Base-by-base conservation (phyloP, 2,888 invertebrate species). In the Pseudeuparius sepicola region DNA sequence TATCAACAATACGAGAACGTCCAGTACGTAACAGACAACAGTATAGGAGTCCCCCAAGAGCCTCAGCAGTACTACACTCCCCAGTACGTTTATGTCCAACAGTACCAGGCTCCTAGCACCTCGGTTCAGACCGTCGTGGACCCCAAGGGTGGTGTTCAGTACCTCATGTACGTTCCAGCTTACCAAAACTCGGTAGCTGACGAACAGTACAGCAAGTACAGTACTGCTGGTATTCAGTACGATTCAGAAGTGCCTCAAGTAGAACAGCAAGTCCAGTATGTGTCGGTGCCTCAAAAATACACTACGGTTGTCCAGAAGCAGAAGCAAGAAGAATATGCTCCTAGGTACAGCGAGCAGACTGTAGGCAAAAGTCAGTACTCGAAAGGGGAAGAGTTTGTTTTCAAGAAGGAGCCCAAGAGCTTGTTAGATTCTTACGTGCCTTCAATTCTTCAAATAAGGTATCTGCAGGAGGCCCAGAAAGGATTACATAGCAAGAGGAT, bases 351-450 rank as follows among this genome's bases (percentile, higher is more conserved):
- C n/a, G n/a, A n/a, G n/a, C n/a, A n/a, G n/a, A n/a, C n/a, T n/a
- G n/a, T n/a, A 10, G 36, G 35, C 5, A 39, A 41, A 17, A 38
- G 24, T 6, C 13, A 32, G 7, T 42, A 39, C 32, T 30, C 28
- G 6, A 42, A 42, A 24, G 4, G 37, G 14, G 28, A 39, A 24
- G 45, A 46, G 23, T 26, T 34, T 9, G 30, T 37, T 4, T 31
- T 38, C 13, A 48, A 51, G 40, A 43, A 59, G 11, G 51, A 59
- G 34, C 65, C 67, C 0, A 63, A 62, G 46, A 66, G 67, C n/a
- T 49, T 70, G 13, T 50, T 70, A 24, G 69, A 69, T 40, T 65
- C 68, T 4, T 70, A 70, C 40, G 55, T 68, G 4, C 68, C 70
- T 1, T 61, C 61, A 4, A 37, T 46, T 18, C 29, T 62, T 17